These are phyloP conservation scores for Drosophila ercepeae DNA, from an alignment of 1,140 invertebrate species.

Conservation along the genomic window DNA sequence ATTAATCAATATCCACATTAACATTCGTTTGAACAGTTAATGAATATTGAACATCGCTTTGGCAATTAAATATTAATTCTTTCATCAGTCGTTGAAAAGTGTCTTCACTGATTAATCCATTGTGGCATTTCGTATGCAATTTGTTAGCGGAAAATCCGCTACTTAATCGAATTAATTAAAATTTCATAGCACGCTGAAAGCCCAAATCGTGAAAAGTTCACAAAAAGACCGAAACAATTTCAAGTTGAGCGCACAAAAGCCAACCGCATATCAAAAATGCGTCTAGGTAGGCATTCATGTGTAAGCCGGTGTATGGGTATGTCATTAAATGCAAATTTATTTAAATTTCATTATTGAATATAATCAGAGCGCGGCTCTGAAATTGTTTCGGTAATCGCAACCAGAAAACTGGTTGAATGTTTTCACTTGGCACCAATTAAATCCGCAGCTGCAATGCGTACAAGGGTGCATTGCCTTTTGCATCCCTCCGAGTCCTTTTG, in stretches of 20 bases:
- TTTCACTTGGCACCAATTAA: conserved; percentile 64
- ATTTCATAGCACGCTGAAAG: conserved; percentile 57
- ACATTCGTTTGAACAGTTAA: background rate
- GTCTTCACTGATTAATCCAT: conserved; percentile 43
- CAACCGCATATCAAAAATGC: conserved; percentile 59
- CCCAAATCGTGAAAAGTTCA: conserved; percentile 27
- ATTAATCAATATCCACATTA: background rate
- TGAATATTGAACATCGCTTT: conserved; percentile 1
- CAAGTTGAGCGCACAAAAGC: conserved; percentile 59
- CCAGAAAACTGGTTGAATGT: conserved; percentile 39
- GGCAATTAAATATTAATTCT: conserved; percentile 8
- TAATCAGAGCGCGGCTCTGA: conserved; percentile 23
- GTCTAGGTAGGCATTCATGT: conserved; percentile 24
- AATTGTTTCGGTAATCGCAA: conserved; percentile 43
- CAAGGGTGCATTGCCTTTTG: conserved; percentile 1
- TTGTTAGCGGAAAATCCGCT: conserved; percentile 37
- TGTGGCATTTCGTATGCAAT: conserved; percentile 37
- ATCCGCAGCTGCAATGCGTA: conserved; percentile 20
- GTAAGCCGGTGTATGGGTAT: background rate
- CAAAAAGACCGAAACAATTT: conserved; percentile 58
- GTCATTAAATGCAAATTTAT: conserved; percentile 63
- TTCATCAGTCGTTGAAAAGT: conserved; percentile 7
- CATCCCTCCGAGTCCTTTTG: background rate
- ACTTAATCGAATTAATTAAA: conserved; percentile 79
- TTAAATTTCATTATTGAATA: conserved; percentile 64